Evolutionary conservation across 2,888 invertebrate genomes (phyloP), one percentile per base, ranked within the genome.

Genomic region (Phanerotoma sp.): DNA sequence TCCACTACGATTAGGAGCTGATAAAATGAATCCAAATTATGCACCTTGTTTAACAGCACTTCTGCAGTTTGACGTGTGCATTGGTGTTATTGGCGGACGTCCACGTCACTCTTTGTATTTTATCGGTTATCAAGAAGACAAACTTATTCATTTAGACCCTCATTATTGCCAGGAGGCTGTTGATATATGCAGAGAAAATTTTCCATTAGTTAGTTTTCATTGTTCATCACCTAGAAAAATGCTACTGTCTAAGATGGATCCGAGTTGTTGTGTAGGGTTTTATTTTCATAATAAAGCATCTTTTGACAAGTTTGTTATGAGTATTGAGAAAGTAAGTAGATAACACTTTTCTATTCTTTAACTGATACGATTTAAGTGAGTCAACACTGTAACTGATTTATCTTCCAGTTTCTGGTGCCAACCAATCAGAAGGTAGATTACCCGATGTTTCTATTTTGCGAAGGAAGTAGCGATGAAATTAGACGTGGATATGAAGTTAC

Each of bases 31-130:
- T 78, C 84, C 87, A 4, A 86, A 89, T 48, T 96, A 96, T 79
- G 86, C 87, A 10, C 86, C 90, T 11, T 92, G 92, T 72, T 79
- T 96, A 22, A 90, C 91, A 57, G 84, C 87, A 28, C 77, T 95
- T 42, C 82, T 96, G 33, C 89, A 89, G 60, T 81, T 91, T 59
- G 88, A 90, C 65, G 84, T 86, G 67, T 95, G 93, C 69, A 86
- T 96, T 67, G 96, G 96, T 18, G 88, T 96, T 47, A 93, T 96
- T 70, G 96, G 96, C 6, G 96, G 96, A 11, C 83, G 91, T 66
- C 96, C 96, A 1, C 91, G 91, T 72, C 95, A 95, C 81, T 93
- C 96, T 13, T 79, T 96, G 30, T 96, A 93, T 78, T 95, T 96
- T 80, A 85, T 96, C 60, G 96, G 96, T 44, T 94, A 88, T 76